Percentiles rank a stretch among this genome's conserved stretches.
phyloP scores from a whole-genome alignment of 2,113 vertebrate species.

The Numida meleagris region DNA sequence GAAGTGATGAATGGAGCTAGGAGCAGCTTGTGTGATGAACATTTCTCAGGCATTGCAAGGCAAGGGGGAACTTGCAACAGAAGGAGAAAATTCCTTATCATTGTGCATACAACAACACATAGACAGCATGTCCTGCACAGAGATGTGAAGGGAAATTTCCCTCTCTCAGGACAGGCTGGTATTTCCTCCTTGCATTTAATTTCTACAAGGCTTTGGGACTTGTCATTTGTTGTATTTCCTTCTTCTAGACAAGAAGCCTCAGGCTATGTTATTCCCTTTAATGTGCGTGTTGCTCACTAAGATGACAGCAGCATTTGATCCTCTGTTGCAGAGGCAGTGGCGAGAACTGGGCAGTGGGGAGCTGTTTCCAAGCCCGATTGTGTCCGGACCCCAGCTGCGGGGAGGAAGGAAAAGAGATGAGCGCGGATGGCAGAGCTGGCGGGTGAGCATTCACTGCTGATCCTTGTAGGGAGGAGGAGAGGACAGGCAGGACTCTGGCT shows the following conservation, averaged over 20 bases:
- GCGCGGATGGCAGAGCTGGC: fast-evolving
- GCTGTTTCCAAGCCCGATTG: background rate
- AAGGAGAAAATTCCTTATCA: background rate
- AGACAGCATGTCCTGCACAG: background rate
- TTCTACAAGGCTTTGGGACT: background rate
- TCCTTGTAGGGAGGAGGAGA: background rate
- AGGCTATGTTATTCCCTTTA: background rate
- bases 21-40: fast-evolving
- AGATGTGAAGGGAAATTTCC: background rate
- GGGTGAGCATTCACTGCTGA: background rate
- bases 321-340: fast-evolving
- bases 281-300: background rate
- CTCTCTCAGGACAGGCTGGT: background rate
- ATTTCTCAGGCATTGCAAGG: background rate
- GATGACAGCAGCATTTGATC: background rate
- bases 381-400: fast-evolving
- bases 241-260: background rate
- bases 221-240: background rate
- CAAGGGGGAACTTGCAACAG: background rate
- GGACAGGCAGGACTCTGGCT: background rate
- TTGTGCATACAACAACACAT: background rate
- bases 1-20: fast-evolving
- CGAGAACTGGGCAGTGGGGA: fast-evolving
- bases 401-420: background rate
- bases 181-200: conserved; percentile 11